Evolutionary conservation across 2,888 invertebrate species (phyloP).

Genomic region (Sphinx pinastri): DNA sequence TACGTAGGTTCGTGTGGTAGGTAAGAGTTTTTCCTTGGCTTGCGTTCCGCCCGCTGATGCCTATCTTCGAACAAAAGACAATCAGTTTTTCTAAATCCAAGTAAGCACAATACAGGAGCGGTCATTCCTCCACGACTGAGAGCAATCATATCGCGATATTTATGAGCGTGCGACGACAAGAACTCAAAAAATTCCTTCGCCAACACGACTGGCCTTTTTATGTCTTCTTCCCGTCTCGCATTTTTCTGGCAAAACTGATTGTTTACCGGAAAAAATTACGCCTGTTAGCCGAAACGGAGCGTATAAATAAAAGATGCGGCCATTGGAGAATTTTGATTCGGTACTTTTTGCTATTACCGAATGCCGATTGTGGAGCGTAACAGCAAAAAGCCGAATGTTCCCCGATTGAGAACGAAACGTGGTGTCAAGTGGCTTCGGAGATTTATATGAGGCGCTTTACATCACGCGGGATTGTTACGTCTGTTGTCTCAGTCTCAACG

Average conservation of each 20-base stretch:
- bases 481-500: too few species aligned
- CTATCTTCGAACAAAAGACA: conserved; percentile 33
- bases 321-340: conserved; percentile 80
- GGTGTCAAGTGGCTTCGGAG: conserved; percentile 63
- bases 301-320: conserved; percentile 80
- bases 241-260: conserved; percentile 83
- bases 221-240: conserved; percentile 76
- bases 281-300: conserved; percentile 77
- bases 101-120: conserved; percentile 46
- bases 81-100: conserved; percentile 47
- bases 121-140: conserved; percentile 52
- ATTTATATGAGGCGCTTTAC: conserved; percentile 62
- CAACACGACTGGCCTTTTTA: conserved; percentile 73
- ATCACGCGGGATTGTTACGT: conserved; percentile 33
- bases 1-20: conserved; percentile 12
- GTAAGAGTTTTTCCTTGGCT: conserved; percentile 31
- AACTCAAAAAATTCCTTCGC: conserved; percentile 58
- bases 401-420: conserved; percentile 68
- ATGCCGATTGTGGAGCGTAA: conserved; percentile 67
- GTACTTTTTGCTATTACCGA: conserved; percentile 63
- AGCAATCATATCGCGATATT: conserved; percentile 76
- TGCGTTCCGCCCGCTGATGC: conserved; percentile 3
- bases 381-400: conserved; percentile 65
- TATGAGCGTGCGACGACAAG: conserved; percentile 54
- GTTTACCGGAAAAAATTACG: conserved; percentile 84